Percentiles rank a stretch among this genome's conserved stretches.
phyloP scores from a whole-genome alignment of 2,113 vertebrate species.

The Tachycineta bicolor region DNA sequence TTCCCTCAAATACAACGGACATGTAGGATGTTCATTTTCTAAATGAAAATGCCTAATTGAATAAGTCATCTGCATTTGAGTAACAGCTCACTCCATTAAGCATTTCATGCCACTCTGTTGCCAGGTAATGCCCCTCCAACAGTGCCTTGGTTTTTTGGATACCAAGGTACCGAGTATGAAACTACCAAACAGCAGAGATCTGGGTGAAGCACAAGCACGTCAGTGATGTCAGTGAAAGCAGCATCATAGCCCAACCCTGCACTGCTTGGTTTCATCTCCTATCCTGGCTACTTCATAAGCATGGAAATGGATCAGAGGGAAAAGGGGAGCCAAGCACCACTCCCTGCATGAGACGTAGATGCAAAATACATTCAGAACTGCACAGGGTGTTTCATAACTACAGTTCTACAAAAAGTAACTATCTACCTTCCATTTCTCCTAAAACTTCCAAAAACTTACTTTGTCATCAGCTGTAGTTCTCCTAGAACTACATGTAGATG shows the following conservation, averaged over 20 bases:
- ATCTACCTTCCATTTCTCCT: background rate
- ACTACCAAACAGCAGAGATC: background rate
- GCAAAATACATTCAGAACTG: background rate
- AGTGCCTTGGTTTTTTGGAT: background rate
- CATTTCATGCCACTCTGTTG: background rate
- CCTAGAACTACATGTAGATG: too few species aligned
- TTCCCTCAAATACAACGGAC: background rate
- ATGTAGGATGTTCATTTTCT: constrained; percentile 1
- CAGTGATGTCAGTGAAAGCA: background rate
- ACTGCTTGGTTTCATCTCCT: background rate
- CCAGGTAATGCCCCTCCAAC: background rate
- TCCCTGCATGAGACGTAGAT: background rate
- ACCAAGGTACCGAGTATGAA: constrained; percentile 1
- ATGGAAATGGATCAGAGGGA: background rate
- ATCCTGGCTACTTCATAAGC: background rate
- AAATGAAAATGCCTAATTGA: background rate
- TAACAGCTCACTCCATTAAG: background rate
- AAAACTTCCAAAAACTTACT: background rate
- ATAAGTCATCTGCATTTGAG: background rate
- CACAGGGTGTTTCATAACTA: background rate
- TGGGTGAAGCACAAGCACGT: constrained; percentile 2
- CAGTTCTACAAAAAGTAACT: background rate
- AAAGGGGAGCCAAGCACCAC: background rate
- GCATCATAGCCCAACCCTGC: background rate
- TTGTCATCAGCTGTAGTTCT: background rate